Evolutionary conservation across 92 coral and sea anemone genomes (phyloP), one percentile per base, ranked within the genome.

Genomic region (Zoanthus sociatus): DNA sequence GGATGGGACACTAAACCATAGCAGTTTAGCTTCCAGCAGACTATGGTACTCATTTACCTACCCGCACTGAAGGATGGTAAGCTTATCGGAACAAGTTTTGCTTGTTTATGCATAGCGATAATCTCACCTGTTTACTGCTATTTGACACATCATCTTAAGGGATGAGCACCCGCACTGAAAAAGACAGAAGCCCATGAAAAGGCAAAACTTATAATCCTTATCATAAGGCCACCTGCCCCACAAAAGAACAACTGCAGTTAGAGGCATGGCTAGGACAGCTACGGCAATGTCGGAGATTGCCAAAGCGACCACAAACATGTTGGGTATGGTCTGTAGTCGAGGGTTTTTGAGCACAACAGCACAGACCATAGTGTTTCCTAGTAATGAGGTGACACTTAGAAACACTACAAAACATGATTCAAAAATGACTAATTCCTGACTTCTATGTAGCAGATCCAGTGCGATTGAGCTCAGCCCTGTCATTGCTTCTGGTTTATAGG

Each of bases 301-400:
- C 11, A 90, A 60, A 13, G 93, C 90, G 4, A 87, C 63, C 1
- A 87, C 81, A 55, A 90, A 90, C 85, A 90, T 82, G 55, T 90
- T 90, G 14, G 90, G 18, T 64, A 87, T 54, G 0, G 90, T 82
- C 7, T 87, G 92, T 44, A 90, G 90, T 1, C 79, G 72, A 3
- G 44, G 87, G 47, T 87, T 90, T 32, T 81, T 90, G 42, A 81
- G 63, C 16, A 86, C 84, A 17, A 79, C 87, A 20, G 61, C 60
- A 67, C 93, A 90, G 75, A 82, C 90, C 51, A 83, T 46, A 5
- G 82, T 77, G 33, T 90, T 90, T 9, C 90, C 93, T 50, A 53
- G n/a, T 53, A 90, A 53, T 14, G 88, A 79, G 9, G 66, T 44
- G 42, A 77, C 32, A 46, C 87, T 87, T n/a, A 77, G 48, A 68